Evolutionary conservation across 2,888 invertebrate genomes (phyloP).

Genomic region (Acanthacorydalis orientalis): DNA sequence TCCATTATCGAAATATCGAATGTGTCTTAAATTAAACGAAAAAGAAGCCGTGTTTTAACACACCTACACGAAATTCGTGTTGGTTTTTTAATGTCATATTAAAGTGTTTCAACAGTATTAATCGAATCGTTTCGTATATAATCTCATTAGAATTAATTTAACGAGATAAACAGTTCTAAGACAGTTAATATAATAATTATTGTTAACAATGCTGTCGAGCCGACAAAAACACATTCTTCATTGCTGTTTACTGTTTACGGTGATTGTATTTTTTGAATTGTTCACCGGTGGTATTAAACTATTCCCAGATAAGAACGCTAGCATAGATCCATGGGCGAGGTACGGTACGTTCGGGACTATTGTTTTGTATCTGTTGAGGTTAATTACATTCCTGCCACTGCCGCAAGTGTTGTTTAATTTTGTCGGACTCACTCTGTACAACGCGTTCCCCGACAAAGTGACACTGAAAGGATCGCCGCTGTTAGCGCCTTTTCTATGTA

Average conservation of each 20-base stretch:
- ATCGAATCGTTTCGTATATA: no score
- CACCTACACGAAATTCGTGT: no score
- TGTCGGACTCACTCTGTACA: slow-evolving; percentile 72
- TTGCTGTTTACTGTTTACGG: slow-evolving; percentile 53
- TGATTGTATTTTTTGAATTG: slow-evolving; percentile 57
- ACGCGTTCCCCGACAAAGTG: slow-evolving; percentile 88
- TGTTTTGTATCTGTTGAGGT: slow-evolving; percentile 58
- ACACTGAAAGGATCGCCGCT: slow-evolving; percentile 77
- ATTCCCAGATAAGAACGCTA: slow-evolving; percentile 30
- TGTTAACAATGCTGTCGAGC: slow-evolving; percentile 32
- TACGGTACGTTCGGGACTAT: slow-evolving; percentile 65
- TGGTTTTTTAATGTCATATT: no score
- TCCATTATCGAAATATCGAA: no score
- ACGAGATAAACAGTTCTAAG: background rate
- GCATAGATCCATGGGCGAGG: slow-evolving; percentile 63
- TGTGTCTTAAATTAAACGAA: no score
- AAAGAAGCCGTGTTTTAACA: no score
- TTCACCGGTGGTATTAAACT: slow-evolving; percentile 30
- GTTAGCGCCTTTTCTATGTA: slow-evolving; percentile 84
- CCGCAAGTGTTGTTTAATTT: slow-evolving; percentile 84
- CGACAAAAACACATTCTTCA: slow-evolving; percentile 66
- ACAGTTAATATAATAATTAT: background rate
- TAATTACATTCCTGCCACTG: slow-evolving; percentile 68
- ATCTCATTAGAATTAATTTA: background rate
- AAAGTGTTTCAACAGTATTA: no score